phyloP scores from a whole-genome alignment of 2,888 invertebrate species.

The Troilus luridus region DNA sequence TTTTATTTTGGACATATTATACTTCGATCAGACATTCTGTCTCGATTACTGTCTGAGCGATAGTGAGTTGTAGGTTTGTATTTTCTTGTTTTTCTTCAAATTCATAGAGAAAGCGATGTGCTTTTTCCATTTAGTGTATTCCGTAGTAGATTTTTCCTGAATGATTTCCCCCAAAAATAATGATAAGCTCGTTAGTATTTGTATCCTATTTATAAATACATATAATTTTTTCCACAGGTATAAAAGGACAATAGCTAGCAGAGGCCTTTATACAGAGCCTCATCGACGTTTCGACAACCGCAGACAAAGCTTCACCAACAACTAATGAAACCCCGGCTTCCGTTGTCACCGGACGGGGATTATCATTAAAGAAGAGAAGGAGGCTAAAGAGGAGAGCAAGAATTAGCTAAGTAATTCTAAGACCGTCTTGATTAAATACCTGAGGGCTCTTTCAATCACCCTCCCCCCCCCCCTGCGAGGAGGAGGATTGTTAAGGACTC shows the following conservation, averaged over 20 bases:
- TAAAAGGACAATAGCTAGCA: not conserved
- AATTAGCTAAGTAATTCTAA: constrained; percentile 42
- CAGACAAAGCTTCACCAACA: constrained; percentile 7
- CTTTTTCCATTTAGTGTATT: too few relatives aligned
- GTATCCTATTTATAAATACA: not conserved
- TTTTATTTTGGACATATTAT: too few relatives aligned
- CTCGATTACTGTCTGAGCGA: too few relatives aligned
- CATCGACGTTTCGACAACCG: constrained; percentile 17
- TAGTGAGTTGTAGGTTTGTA: too few relatives aligned
- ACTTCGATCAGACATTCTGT: too few relatives aligned
- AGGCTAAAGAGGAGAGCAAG: constrained; percentile 32
- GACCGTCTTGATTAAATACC: constrained; percentile 45
- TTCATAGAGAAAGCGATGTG: too few relatives aligned
- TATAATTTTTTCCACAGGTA: not conserved
- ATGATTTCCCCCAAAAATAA: too few relatives aligned
- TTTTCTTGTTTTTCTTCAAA: too few relatives aligned
- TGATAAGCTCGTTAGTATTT: too few relatives aligned
- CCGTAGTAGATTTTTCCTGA: too few relatives aligned
- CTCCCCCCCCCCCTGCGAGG: not conserved
- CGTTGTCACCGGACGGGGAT: not conserved
- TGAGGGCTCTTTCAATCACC: constrained; percentile 26
- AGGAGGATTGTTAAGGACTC: constrained; percentile 11
- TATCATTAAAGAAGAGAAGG: not conserved
- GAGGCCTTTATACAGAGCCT: not conserved
- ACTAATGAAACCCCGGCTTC: not conserved